phyloP scores from a whole-genome alignment of 2,888 invertebrate genomes.

The Phlogophora meticulosa region DNA sequence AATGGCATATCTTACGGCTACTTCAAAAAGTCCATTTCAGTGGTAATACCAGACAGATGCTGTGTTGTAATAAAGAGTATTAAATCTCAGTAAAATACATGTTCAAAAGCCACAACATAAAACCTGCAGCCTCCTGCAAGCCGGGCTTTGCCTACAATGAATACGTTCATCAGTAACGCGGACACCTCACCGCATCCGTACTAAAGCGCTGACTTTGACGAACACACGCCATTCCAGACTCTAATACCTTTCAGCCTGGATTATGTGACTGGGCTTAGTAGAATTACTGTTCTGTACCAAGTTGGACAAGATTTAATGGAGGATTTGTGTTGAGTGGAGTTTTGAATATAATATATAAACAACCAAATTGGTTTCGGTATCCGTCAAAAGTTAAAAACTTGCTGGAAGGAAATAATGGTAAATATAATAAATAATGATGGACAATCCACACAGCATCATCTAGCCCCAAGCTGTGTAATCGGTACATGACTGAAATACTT shows the following conservation, averaged over 20 bases:
- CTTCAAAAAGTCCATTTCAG: no score
- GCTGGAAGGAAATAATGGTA: no score
- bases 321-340: conserved; percentile 11
- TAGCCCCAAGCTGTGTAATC: no score
- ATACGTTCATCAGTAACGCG: conserved; percentile 54
- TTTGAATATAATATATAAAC: conserved; percentile 16
- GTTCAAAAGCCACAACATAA: not conserved
- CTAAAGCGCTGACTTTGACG: conserved; percentile 48
- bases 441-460: no score
- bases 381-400: no score
- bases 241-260: conserved; percentile 33
- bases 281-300: conserved; percentile 26
- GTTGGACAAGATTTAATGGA: conserved; percentile 30
- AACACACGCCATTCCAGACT: conserved; percentile 25
- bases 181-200: conserved; percentile 25
- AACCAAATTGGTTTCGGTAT: no score
- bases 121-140: conserved; percentile 5
- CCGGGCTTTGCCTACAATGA: conserved; percentile 30
- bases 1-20: no score
- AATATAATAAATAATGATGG: no score
- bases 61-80: no score
- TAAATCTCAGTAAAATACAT: not conserved
- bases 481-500: no score
- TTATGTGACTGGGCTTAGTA: conserved; percentile 39
- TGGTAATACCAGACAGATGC: no score